Percentiles rank a stretch among this genome's conserved stretches.
These are phyloP conservation scores for Tyrannus savana DNA, from an alignment of 2,113 vertebrate species.

Conservation along the genomic window DNA sequence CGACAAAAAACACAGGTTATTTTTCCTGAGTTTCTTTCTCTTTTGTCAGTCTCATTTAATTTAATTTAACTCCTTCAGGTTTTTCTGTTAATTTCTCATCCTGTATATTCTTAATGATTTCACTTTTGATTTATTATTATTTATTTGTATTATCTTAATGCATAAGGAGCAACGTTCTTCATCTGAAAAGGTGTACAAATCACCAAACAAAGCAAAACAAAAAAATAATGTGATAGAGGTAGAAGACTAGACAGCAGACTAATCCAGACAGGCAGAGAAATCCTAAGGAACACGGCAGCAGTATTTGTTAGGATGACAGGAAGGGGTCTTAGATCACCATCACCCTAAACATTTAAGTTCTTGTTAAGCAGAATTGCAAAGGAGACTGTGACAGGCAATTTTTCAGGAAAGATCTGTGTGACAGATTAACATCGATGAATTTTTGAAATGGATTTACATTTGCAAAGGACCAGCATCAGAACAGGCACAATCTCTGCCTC, in stretches of 20 bases:
- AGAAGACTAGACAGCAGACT: not conserved
- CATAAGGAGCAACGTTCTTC: not conserved
- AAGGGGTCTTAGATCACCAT: not conserved
- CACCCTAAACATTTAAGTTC: not conserved
- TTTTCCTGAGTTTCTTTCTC: not conserved
- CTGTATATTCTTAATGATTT: not conserved
- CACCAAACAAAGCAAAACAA: not conserved
- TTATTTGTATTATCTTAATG: not conserved
- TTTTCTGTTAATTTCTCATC: not conserved
- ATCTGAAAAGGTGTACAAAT: not conserved
- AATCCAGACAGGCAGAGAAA: not conserved
- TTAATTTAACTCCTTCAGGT: not conserved
- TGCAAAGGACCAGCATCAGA: not conserved
- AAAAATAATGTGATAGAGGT: not conserved
- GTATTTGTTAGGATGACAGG: not conserved
- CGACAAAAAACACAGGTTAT: not conserved
- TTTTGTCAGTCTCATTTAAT: not conserved
- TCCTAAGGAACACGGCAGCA: not conserved
- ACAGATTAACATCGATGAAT: not conserved
- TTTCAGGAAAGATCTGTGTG: not conserved
- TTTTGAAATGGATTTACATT: conserved; percentile 6
- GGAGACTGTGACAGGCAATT: not conserved
- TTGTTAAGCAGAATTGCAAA: not conserved
- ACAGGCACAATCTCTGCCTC: not conserved
- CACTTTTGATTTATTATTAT: not conserved